A percentile compares a stretch with the other conserved stretches of the same genome.
phyloP scores from a whole-genome alignment of 2,113 vertebrate genomes.

The Tautogolabrus adspersus region DNA sequence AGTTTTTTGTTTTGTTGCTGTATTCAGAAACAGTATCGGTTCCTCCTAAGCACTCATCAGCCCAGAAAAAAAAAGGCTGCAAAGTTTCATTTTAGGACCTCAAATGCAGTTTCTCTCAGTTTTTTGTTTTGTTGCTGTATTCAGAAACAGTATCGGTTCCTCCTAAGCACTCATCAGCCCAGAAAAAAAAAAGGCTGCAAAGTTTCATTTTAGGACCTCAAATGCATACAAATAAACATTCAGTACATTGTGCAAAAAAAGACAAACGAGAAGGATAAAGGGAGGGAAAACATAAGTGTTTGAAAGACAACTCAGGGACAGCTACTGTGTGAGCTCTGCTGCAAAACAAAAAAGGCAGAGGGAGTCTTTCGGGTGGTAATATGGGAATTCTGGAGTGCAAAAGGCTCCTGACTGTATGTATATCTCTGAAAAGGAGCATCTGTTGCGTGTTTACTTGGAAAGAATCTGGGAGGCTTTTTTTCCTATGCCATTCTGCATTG shows the following conservation, averaged over 20 bases:
- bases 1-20: conserved; percentile 27
- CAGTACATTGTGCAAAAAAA: conserved; percentile 6
- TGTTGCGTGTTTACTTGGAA: conserved; percentile 51
- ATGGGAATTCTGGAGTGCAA: conserved; percentile 45
- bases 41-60: conserved; percentile 22
- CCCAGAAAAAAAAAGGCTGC: conserved; percentile 21
- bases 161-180: conserved; percentile 19
- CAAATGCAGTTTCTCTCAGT: conserved; percentile 17
- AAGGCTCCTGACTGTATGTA: conserved; percentile 35
- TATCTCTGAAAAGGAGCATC: conserved; percentile 64
- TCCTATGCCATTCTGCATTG: conserved; percentile 14
- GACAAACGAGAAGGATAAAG: not conserved
- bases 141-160: conserved; percentile 5
- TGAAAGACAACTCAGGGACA: conserved; percentile 22
- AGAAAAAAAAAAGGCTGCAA: not conserved
- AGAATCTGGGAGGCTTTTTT: conserved; percentile 30
- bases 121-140: conserved; percentile 26
- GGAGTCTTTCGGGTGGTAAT: conserved; percentile 22
- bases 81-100: not conserved
- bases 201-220: not conserved
- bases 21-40: conserved; percentile 1
- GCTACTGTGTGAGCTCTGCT: conserved; percentile 34
- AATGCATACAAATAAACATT: conserved; percentile 35
- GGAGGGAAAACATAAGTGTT: conserved; percentile 12
- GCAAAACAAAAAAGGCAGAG: conserved; percentile 6